Base-by-base conservation (phyloP, 2,113 vertebrate species). In the Manacus vitellinus region DNA sequence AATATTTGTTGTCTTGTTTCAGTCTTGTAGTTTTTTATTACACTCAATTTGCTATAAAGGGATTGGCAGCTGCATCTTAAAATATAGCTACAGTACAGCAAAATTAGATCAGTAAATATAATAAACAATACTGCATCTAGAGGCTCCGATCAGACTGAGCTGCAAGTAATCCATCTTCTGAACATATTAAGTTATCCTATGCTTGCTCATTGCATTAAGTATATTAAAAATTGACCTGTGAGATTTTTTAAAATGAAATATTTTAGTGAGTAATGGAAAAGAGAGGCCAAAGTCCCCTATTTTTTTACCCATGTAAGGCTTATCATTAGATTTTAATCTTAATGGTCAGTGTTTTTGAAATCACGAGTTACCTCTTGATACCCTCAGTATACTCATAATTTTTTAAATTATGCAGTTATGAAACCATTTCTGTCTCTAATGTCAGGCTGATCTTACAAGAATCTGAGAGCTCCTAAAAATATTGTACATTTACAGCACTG, bases 81-180 rank as follows among this genome's bases (percentile, higher is more conserved):
- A 71, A 24, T 59, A 63, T 46, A 74, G n/a, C 75, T 85, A 41
- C 41, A 58, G 41, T 62, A 73, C 39, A 94, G 82, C 33, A 84
- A 79, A 96, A 92, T 94, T 70, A 88, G 73, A 92, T 94, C 65
- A 90, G 81, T 65, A 59, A 82, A 12, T 80, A 56, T 67, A 90
- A 74, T 54, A 95, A 95, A 73, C 66, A 95, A 37, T 81, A 37
- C 62, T 85, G 23, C 70, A 76, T 80, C 81, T 79, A 63, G 61
- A 71, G 56, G 46, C 46, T 96, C 35, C 65, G 58, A 80, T 91
- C 71, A 91, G 68, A 54, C 85, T 77, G 73, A 81, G 30, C 65
- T 81, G 78, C 56, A 67, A 85, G 72, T 46, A 86, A 96, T 94
- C 79, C 49, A 94, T 90, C 75, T 89, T 82, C 35, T 83, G 54